Evolutionary conservation across 2,113 vertebrate species (phyloP).

Genomic region (Epinephelus fuscoguttatus): DNA sequence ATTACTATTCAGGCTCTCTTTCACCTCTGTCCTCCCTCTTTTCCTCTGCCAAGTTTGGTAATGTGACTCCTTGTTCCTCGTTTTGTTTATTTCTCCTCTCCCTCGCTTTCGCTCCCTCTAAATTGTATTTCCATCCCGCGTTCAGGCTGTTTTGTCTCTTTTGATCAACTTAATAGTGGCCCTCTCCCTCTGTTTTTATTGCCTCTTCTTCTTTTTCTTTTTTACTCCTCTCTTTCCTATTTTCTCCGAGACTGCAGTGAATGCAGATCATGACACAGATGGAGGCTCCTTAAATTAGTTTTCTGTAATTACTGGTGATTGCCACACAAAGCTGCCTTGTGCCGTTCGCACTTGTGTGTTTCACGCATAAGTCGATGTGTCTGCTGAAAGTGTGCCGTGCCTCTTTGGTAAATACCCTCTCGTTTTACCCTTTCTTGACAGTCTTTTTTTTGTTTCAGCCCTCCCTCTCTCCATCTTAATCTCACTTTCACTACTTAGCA

Average conservation of each 20-base stretch:
- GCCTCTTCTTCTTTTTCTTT: background rate
- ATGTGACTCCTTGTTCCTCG: conserved; percentile 43
- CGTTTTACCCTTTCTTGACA: background rate
- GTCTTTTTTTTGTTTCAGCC: background rate
- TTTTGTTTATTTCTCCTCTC: conserved; percentile 59
- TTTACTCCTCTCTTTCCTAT: background rate
- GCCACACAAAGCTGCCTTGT: conserved; percentile 15
- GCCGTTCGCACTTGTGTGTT: background rate
- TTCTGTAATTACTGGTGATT: conserved; percentile 59
- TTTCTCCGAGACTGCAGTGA: conserved; percentile 21
- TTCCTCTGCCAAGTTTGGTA: conserved; percentile 36
- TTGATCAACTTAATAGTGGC: conserved; percentile 61
- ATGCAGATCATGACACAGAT: conserved; percentile 53
- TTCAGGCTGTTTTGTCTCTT: conserved; percentile 62
- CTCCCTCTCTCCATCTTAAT: conserved; percentile 10
- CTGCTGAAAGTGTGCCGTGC: background rate
- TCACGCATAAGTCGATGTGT: background rate
- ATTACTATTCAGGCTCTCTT: background rate
- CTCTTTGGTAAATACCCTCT: background rate
- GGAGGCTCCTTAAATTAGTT: conserved; percentile 44
- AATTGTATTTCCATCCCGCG: conserved; percentile 45
- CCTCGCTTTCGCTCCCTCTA: conserved; percentile 27
- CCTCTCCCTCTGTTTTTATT: conserved; percentile 30
- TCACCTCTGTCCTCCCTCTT: background rate
- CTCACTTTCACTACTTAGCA: conserved; percentile 30